Evolutionary conservation across 2,797 vertebrate species (phyloP).

Genomic region (Lindbergichthys nudifrons): DNA sequence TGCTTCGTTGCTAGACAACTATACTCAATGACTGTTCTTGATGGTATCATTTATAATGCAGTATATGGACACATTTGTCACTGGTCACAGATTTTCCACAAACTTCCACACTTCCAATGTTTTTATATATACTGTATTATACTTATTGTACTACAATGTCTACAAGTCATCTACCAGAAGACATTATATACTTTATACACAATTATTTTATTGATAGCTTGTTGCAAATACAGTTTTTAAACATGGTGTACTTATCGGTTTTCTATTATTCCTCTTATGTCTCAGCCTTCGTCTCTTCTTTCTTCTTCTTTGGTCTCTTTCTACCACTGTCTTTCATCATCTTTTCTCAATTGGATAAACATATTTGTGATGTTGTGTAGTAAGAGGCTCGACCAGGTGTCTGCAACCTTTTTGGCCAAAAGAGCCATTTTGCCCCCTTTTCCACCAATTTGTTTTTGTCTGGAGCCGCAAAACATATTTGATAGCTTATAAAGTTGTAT

Average conservation of each 20-base stretch:
- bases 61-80: background rate
- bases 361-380: slow-evolving; percentile 30
- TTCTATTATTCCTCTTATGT: background rate
- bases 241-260: too few relatives aligned
- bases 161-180: background rate
- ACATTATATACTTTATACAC: background rate
- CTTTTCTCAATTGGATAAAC: slow-evolving; percentile 14
- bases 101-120: too few relatives aligned
- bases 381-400: slow-evolving; percentile 6
- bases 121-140: too few relatives aligned
- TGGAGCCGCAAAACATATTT: too few relatives aligned
- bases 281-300: slow-evolving; percentile 3
- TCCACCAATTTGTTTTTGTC: too few relatives aligned
- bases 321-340: slow-evolving; percentile 19
- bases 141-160: background rate
- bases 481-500: too few relatives aligned
- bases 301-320: slow-evolving; percentile 1
- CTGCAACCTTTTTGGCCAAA: too few relatives aligned
- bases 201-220: too few relatives aligned
- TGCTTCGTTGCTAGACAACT: background rate
- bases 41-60: background rate
- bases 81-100: too few relatives aligned
- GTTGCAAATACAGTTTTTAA: background rate
- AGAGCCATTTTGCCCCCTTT: too few relatives aligned
- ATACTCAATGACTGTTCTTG: background rate